Base-by-base conservation (phyloP, 2,797 vertebrate species). In the Vespertilio murinus region DNA sequence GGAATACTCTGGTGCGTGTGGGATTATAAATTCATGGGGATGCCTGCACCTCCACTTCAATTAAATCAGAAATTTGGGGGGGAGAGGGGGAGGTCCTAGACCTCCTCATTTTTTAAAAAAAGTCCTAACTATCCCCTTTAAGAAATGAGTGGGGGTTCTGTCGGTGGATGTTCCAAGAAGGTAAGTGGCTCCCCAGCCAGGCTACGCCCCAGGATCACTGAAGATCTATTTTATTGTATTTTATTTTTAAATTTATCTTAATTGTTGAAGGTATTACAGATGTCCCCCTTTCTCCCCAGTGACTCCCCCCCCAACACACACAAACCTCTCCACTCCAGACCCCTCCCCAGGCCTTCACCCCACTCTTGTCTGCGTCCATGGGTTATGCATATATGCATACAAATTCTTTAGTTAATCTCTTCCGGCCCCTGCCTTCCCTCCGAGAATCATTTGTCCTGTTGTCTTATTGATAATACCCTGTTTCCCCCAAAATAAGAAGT, bases 191-290 rank as follows among this genome's bases (percentile, higher is more conserved):
- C 64, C 25, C 9, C 35, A 93, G 35, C 6, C 42, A 47, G 52
- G 12, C 0, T n/a, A 11, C 0, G 0, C 9, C 45, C 28, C 8
- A 18, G 69, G 84, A 38, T 42, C 20, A 8, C 9, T 18, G 17
- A 45, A 6, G 67, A 71, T 33, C 77, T 49, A 13, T 25, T 8
- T 20, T 42, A 71, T 42, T 42, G 13, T 42, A 71, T 25, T 6
- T 16, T 35, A 70, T 25, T 8, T 18, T 40, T 54, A 73, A 80
- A 52, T 17, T 59, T 59, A 59, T 59, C 11, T 59, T 59, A 28
- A 59, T 59, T 59, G 56, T 59, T 59, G 56, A 28, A 59, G 56
- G 11, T 59, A 28, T 59, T 59, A 59, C 56, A 28, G 56, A 28
- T 28, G 56, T 13, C 11, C 25, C 9, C 23, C 54, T 25, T 6